Conservation (phyloP, 2,113 vertebrate genomes). For the Lota lota region DNA sequence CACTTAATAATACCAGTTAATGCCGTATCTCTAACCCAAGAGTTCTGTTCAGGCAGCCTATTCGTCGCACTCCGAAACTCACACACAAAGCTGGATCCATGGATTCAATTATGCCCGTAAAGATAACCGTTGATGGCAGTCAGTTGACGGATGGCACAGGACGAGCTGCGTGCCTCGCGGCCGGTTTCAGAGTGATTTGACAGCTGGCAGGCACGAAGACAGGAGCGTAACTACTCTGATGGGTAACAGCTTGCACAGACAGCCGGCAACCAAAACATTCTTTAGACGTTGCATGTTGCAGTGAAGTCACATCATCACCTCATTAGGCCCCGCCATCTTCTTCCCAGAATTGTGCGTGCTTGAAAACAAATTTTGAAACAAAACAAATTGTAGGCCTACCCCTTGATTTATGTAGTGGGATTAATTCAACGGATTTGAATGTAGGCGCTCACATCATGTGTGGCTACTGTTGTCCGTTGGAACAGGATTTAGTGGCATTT, state of each 20-base stretch:
- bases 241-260: conserved; percentile 27
- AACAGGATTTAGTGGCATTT: too few species aligned
- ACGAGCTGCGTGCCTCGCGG: conserved; percentile 28
- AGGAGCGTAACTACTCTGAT: conserved; percentile 18
- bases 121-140: conserved; percentile 44
- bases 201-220: conserved; percentile 40
- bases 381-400: too few species aligned
- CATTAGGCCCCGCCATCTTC: not conserved
- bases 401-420: too few species aligned
- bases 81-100: conserved; percentile 24
- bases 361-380: too few species aligned
- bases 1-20: conserved; percentile 33
- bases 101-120: conserved; percentile 43
- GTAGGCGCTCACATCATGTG: too few species aligned
- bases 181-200: conserved; percentile 30
- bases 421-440: too few species aligned
- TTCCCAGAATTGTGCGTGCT: too few species aligned
- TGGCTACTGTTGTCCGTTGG: too few species aligned
- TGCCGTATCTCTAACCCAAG: conserved; percentile 8
- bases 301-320: conserved; percentile 38
- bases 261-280: conserved; percentile 8
- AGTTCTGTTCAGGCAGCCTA: conserved; percentile 25
- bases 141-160: conserved; percentile 31
- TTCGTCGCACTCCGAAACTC: conserved; percentile 17
- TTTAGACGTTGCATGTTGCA: conserved; percentile 8